Percentiles rank a stretch among this genome's conserved stretches.
phyloP scores from a whole-genome alignment of 2,797 vertebrate genomes.

The Discoglossus pictus region DNA sequence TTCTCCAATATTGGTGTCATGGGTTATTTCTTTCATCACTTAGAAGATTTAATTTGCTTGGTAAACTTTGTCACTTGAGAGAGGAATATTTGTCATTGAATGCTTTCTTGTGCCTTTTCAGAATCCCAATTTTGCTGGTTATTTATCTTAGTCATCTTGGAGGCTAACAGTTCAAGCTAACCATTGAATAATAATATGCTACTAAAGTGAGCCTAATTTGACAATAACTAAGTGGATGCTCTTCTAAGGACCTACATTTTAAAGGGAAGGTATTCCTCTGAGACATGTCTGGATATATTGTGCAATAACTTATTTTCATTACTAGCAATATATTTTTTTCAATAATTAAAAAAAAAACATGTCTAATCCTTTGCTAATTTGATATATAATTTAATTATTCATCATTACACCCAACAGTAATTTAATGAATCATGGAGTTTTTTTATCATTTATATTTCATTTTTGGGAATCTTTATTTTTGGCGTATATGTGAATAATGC shows the following conservation, averaged over 20 bases:
- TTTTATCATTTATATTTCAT: too few species aligned
- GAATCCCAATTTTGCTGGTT: slow-evolving; percentile 61
- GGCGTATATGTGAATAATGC: too few species aligned
- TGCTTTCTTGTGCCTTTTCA: slow-evolving; percentile 58
- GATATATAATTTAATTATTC: too few species aligned
- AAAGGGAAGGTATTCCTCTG: too few species aligned
- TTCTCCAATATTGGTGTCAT: slow-evolving; percentile 68
- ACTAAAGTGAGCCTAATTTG: slow-evolving; percentile 45
- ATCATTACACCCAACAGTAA: too few species aligned
- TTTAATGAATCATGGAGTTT: too few species aligned
- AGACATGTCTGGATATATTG: too few species aligned
- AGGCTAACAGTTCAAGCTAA: slow-evolving; percentile 56
- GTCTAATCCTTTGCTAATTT: too few species aligned
- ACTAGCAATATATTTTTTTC: too few species aligned
- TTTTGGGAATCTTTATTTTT: too few species aligned
- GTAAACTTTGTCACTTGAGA: slow-evolving; percentile 65
- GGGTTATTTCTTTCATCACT: slow-evolving; percentile 77
- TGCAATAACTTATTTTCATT: too few species aligned
- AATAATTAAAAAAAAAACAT: too few species aligned
- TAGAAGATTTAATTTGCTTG: slow-evolving; percentile 72
- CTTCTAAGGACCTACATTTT: slow-evolving; percentile 6
- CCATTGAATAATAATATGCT: slow-evolving; percentile 58
- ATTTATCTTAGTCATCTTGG: slow-evolving; percentile 66
- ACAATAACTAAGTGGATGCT: slow-evolving; percentile 53
- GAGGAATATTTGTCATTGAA: slow-evolving; percentile 59